These are phyloP conservation scores for Tuberolachnus salignus DNA, from an alignment of 2,888 invertebrate genomes.

Conservation along the genomic window DNA sequence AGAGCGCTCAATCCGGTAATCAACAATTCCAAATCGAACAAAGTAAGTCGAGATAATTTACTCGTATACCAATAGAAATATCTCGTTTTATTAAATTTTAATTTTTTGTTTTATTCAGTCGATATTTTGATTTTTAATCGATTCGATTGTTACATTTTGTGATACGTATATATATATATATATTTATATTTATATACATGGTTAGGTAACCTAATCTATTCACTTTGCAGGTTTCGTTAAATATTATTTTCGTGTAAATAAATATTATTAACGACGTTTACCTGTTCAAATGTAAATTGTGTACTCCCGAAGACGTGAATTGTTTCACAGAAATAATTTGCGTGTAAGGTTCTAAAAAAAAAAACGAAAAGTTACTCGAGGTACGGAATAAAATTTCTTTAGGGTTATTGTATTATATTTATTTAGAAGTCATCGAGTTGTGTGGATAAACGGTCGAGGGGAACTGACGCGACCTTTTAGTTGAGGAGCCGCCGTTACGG, in stretches of 20 bases:
- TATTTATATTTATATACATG: too few species aligned
- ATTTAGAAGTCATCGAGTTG: constrained; percentile 53
- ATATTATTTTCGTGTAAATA: too few species aligned
- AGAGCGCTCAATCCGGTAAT: constrained; percentile 48
- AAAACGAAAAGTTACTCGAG: too few species aligned
- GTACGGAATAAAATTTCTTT: constrained; percentile 19
- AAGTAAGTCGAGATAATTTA: constrained; percentile 32
- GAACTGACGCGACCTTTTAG: constrained; percentile 41
- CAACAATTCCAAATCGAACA: constrained; percentile 48
- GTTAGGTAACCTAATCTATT: too few species aligned
- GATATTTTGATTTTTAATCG: too few species aligned
- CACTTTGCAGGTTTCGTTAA: too few species aligned
- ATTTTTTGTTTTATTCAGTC: too few species aligned
- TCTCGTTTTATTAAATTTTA: too few species aligned
- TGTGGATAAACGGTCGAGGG: constrained; percentile 47
- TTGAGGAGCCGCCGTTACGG: constrained; percentile 45
- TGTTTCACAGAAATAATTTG: constrained; percentile 3
- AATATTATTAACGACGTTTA: not conserved
- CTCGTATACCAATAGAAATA: not conserved
- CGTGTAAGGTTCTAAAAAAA: not conserved
- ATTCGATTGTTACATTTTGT: too few species aligned
- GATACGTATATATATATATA: too few species aligned
- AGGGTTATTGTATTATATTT: constrained; percentile 43
- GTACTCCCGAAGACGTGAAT: constrained; percentile 11
- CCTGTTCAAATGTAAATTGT: not conserved